Conservation (phyloP, 2,888 invertebrate species). For the Himalopsyche japonica region DNA sequence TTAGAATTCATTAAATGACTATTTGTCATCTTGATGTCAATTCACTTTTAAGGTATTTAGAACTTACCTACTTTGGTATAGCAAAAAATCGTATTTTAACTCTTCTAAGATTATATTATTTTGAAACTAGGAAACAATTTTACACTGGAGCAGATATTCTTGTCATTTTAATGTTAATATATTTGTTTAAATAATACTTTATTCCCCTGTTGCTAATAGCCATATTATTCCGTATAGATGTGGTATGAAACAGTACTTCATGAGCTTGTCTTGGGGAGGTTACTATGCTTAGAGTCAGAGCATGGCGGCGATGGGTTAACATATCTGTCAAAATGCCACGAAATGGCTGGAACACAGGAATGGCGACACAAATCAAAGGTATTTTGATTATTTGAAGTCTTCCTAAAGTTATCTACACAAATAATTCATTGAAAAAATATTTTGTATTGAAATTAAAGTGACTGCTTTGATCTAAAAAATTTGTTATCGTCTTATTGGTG, state of each 20-base stretch:
- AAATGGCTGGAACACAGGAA: slow-evolving; percentile 87
- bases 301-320: slow-evolving; percentile 62
- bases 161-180: too few relatives aligned
- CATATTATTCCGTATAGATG: slow-evolving; percentile 56
- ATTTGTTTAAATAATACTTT: too few relatives aligned
- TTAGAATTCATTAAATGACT: too few relatives aligned
- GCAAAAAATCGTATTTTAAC: too few relatives aligned
- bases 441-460: too few relatives aligned
- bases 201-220: neutral
- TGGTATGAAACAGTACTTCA: slow-evolving; percentile 84
- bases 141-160: neutral
- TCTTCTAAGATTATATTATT: too few relatives aligned
- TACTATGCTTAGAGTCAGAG: slow-evolving; percentile 82
- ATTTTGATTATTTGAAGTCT: slow-evolving; percentile 41
- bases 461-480: too few relatives aligned
- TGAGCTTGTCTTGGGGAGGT: slow-evolving; percentile 81
- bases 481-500: too few relatives aligned
- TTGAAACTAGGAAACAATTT: neutral
- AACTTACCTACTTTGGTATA: too few relatives aligned
- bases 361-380: slow-evolving; percentile 84
- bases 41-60: too few relatives aligned
- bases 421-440: too few relatives aligned
- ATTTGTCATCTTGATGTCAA: too few relatives aligned
- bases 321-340: slow-evolving; percentile 87
- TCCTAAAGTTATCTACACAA: neutral